Conservation (phyloP, 2,113 vertebrate genomes). For the Triplophysa siluroides region DNA sequence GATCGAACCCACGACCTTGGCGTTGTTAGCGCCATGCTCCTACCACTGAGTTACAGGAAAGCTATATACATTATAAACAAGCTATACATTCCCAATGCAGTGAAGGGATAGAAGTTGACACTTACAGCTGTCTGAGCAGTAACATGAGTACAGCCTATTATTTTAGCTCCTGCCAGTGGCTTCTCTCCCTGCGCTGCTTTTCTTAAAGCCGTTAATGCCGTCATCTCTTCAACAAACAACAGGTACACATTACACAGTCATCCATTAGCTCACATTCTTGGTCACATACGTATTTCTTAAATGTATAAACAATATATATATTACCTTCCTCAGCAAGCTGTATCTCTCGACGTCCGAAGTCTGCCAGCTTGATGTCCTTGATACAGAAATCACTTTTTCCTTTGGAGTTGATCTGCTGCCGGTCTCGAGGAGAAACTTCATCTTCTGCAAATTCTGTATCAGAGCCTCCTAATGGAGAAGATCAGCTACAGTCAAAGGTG, state of each 20-base stretch:
- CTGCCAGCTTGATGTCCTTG: constrained; percentile 88
- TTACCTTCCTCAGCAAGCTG: constrained; percentile 88
- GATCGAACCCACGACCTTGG: no score
- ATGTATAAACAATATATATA: neutral
- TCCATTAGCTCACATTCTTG: neutral
- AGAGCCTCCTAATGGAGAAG: constrained; percentile 70
- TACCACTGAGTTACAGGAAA: no score
- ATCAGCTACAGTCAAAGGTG: neutral
- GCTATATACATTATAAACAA: no score
- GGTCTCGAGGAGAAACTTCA: constrained; percentile 81
- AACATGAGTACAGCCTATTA: constrained; percentile 93
- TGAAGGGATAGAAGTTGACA: constrained; percentile 37
- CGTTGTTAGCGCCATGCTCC: no score
- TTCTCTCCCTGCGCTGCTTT: constrained; percentile 90
- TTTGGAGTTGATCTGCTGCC: constrained; percentile 83
- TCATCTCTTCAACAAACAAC: constrained; percentile 81
- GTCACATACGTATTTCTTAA: constrained; percentile 36
- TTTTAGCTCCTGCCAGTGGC: constrained; percentile 89
- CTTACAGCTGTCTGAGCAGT: constrained; percentile 94
- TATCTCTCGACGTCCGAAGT: constrained; percentile 88
- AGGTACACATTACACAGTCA: neutral
- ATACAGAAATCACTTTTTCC: constrained; percentile 88
- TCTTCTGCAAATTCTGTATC: constrained; percentile 86
- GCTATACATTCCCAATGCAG: neutral
- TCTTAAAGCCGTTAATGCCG: constrained; percentile 89